Conservation (phyloP, 1,140 invertebrate species). For the Drosophila ironensis region DNA sequence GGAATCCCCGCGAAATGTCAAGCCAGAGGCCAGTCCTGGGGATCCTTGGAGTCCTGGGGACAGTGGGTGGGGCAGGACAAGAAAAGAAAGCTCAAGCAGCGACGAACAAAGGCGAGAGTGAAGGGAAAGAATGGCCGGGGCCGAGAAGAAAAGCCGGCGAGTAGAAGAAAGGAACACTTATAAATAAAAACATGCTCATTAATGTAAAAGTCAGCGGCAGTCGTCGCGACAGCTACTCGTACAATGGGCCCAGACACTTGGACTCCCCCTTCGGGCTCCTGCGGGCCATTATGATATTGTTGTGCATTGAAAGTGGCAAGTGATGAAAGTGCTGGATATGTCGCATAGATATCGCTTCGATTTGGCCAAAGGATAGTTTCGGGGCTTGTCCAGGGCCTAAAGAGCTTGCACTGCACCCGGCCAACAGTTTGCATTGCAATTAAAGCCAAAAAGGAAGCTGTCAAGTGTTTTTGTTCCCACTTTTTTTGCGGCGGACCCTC, state of each 20-base stretch:
- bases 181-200: conserved; percentile 80
- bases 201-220: conserved; percentile 65
- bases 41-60: neutral
- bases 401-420: no score
- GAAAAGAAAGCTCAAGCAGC: conserved; percentile 24
- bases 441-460: conserved; percentile 53
- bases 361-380: no score
- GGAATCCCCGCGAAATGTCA: conserved; percentile 49
- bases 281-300: conserved; percentile 63
- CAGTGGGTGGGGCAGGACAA: neutral
- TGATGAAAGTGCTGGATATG: conserved; percentile 24
- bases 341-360: no score
- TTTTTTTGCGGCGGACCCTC: neutral
- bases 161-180: conserved; percentile 56
- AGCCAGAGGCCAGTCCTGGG: conserved; percentile 13
- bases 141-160: neutral
- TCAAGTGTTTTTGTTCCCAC: conserved; percentile 45
- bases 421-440: no score
- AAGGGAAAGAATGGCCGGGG: conserved; percentile 2
- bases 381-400: no score
- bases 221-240: conserved; percentile 15
- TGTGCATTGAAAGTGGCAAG: conserved; percentile 70
- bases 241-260: neutral
- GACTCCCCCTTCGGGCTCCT: conserved; percentile 9
- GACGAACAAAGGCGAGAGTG: conserved; percentile 17